Evolutionary conservation across 2,113 vertebrate species (phyloP).

Genomic region (Ammodramus savannarum): DNA sequence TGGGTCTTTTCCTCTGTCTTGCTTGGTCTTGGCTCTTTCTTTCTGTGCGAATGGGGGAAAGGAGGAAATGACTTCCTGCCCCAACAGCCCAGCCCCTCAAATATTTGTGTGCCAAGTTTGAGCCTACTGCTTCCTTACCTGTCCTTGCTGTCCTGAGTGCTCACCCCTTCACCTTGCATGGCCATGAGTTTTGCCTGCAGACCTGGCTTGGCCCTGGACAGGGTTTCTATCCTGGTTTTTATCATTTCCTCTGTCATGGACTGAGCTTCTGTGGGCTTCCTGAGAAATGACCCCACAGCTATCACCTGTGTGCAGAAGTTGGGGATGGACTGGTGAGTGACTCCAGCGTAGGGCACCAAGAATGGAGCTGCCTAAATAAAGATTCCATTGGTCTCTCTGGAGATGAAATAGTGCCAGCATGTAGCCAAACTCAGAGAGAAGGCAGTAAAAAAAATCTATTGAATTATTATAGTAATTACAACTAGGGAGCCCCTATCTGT

Average conservation of each 20-base stretch:
- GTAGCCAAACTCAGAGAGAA: not conserved
- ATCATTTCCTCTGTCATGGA: fast-evolving
- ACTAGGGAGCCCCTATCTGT: not conserved
- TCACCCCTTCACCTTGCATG: fast-evolving
- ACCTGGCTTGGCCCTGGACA: not conserved
- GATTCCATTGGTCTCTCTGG: not conserved
- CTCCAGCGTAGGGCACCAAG: fast-evolving
- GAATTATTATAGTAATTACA: not conserved
- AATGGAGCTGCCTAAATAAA: not conserved
- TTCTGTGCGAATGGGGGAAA: too few species aligned
- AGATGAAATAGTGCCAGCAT: not conserved
- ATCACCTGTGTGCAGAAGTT: not conserved
- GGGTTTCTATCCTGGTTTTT: not conserved
- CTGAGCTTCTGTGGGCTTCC: not conserved
- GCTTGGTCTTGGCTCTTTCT: not conserved
- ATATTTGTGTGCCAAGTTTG: not conserved
- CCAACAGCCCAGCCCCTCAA: not conserved
- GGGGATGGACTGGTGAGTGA: not conserved
- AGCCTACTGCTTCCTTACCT: not conserved
- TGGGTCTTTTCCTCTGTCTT: not conserved
- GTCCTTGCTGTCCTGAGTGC: not conserved
- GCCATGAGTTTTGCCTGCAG: not conserved
- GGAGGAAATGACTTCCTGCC: not conserved
- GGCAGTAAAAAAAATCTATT: not conserved
- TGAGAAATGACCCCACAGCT: not conserved